phyloP scores from a whole-genome alignment of 2,113 vertebrate species.

The Cricetomys ansorgei region DNA sequence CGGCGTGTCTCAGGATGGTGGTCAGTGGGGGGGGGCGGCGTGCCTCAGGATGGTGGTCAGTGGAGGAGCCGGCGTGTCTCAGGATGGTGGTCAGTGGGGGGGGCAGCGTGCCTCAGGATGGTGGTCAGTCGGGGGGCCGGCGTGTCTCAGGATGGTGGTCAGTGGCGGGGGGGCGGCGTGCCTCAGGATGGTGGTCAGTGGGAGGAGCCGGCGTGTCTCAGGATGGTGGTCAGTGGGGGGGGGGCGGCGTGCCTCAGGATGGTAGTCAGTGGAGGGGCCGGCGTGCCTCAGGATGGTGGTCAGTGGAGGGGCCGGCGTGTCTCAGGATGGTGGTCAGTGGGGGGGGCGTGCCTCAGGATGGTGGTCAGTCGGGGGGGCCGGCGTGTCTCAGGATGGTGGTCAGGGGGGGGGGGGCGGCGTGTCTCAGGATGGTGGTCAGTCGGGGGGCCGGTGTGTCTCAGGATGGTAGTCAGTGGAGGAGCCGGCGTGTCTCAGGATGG shows the following conservation, averaged over 20 bases:
- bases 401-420: rapidly evolving
- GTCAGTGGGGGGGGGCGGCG: rapidly evolving
- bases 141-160: neutral
- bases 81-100: neutral
- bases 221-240: neutral
- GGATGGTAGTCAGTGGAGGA: neutral
- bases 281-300: neutral
- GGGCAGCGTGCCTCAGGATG: rapidly evolving
- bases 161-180: rapidly evolving
- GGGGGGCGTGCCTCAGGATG: no score
- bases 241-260: rapidly evolving
- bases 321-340: no score
- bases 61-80: neutral
- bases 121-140: neutral
- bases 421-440: neutral
- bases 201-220: neutral
- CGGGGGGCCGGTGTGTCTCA: neutral
- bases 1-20: neutral
- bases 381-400: neutral
- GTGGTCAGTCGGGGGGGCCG: rapidly evolving
- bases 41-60: neutral
- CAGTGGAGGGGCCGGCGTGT: neutral
- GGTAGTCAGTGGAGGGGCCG: neutral
- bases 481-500: neutral
- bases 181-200: neutral